A percentile compares a stretch with the other conserved stretches of the same genome.
Conservation (phyloP, 2,797 vertebrate genomes). For the Falco biarmicus region DNA sequence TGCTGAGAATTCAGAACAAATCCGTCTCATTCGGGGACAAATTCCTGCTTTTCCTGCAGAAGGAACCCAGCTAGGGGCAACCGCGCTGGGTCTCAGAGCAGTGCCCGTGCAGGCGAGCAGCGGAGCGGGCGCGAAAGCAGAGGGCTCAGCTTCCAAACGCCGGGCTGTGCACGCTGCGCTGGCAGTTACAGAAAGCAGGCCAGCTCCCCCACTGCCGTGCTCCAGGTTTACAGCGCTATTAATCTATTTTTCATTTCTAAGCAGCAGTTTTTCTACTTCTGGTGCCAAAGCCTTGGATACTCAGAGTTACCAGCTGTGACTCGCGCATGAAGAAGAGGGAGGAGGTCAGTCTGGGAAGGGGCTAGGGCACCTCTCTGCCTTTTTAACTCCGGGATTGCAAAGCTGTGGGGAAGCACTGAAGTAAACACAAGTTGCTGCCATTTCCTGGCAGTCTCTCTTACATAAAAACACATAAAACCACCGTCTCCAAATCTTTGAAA, state of each 20-base stretch:
- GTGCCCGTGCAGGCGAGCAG: neutral
- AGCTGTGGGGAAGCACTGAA: neutral
- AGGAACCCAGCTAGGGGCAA: neutral
- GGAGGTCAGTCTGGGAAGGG: neutral
- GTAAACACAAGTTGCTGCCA: neutral
- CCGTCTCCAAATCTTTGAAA: neutral
- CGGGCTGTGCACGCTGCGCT: neutral
- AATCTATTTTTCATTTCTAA: slow-evolving; percentile 15
- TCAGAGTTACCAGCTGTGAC: slow-evolving; percentile 8
- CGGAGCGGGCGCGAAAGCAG: neutral
- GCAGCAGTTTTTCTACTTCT: neutral
- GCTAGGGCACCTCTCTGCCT: neutral
- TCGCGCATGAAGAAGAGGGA: neutral
- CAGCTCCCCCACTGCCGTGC: neutral
- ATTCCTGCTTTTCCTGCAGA: neutral
- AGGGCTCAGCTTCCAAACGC: neutral
- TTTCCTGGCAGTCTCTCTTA: neutral
- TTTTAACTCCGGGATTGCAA: neutral
- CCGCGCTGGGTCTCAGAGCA: neutral
- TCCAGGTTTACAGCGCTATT: neutral
- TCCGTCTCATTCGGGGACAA: neutral
- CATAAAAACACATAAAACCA: neutral
- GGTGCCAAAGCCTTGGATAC: neutral
- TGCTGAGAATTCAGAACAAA: neutral
- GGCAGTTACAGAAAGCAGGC: slow-evolving; percentile 26